These are phyloP conservation scores for Argyrosomus regius DNA, from an alignment of 2,797 vertebrate genomes.

Conservation along the genomic window DNA sequence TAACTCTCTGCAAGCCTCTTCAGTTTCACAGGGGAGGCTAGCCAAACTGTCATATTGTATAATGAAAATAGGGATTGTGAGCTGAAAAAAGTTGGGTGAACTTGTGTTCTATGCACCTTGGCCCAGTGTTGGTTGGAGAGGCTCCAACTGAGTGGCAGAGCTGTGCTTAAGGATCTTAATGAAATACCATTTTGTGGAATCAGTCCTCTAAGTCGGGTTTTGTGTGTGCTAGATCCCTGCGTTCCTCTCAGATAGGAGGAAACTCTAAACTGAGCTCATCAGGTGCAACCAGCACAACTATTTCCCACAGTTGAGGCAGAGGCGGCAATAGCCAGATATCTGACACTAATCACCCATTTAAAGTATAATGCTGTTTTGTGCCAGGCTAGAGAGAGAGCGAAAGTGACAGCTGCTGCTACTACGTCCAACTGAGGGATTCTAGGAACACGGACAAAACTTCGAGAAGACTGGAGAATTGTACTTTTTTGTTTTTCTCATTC, in stretches of 20 bases:
- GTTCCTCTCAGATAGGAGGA: slow-evolving; percentile 72
- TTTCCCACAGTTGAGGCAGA: slow-evolving; percentile 86
- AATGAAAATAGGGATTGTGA: slow-evolving; percentile 49
- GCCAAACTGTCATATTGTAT: slow-evolving; percentile 47
- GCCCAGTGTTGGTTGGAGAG: slow-evolving; percentile 29
- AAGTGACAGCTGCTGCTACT: slow-evolving; percentile 83
- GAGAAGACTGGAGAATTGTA: slow-evolving; percentile 60
- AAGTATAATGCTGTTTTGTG: slow-evolving; percentile 77
- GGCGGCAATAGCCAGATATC: slow-evolving; percentile 81
- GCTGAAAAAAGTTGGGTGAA: slow-evolving; percentile 27
- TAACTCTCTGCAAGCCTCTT: slow-evolving; percentile 30
- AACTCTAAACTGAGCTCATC: slow-evolving; percentile 84
- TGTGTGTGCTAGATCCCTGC: slow-evolving; percentile 61
- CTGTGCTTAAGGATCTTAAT: slow-evolving; percentile 65
- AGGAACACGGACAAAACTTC: slow-evolving; percentile 67
- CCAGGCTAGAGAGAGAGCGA: slow-evolving; percentile 69
- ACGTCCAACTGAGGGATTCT: slow-evolving; percentile 75
- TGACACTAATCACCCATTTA: slow-evolving; percentile 90
- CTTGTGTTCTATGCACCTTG: slow-evolving; percentile 38
- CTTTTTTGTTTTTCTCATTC: slow-evolving; percentile 38
- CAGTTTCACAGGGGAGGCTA: slow-evolving; percentile 17
- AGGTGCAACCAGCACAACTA: slow-evolving; percentile 76
- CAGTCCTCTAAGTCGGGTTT: slow-evolving; percentile 65
- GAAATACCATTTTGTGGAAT: slow-evolving; percentile 68
- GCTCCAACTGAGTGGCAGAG: slow-evolving; percentile 39